Conservation (phyloP, 2,888 invertebrate genomes). For the Eutolmus rufibarbis region DNA sequence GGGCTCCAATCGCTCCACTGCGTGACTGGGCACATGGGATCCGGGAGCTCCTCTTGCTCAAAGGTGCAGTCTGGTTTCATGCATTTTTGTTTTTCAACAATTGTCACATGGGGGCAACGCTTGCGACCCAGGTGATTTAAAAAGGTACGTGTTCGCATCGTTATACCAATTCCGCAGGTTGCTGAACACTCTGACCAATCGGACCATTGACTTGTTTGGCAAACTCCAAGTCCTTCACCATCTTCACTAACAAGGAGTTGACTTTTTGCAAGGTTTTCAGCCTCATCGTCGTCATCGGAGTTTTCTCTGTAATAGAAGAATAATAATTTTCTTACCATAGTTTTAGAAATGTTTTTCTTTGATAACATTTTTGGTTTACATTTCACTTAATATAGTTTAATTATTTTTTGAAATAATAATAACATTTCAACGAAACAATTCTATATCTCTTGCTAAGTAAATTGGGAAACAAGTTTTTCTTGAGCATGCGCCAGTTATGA, state of each 20-base stretch:
- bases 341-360: too few relatives aligned
- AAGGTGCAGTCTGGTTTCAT: constrained; percentile 74
- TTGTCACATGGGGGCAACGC: constrained; percentile 79
- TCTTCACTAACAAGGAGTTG: constrained; percentile 56
- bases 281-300: constrained; percentile 57
- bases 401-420: too few relatives aligned
- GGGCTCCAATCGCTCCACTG: constrained; percentile 93
- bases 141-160: constrained; percentile 78
- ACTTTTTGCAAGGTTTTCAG: constrained; percentile 59
- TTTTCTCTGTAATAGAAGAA: constrained; percentile 4
- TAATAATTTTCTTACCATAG: neutral
- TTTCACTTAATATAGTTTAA: too few relatives aligned
- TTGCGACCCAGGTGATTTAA: constrained; percentile 78
- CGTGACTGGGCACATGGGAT: constrained; percentile 78
- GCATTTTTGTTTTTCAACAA: constrained; percentile 78
- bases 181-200: constrained; percentile 80
- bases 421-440: too few relatives aligned
- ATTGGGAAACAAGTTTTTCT: too few relatives aligned
- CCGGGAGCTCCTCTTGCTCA: constrained; percentile 62
- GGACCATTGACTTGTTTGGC: constrained; percentile 60
- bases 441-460: too few relatives aligned
- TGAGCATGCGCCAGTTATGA: too few relatives aligned
- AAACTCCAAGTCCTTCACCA: constrained; percentile 60
- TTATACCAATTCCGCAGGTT: constrained; percentile 81
- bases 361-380: too few relatives aligned